Base-by-base conservation (phyloP, 2,797 vertebrate genomes). In the Centropyge bicolor region DNA sequence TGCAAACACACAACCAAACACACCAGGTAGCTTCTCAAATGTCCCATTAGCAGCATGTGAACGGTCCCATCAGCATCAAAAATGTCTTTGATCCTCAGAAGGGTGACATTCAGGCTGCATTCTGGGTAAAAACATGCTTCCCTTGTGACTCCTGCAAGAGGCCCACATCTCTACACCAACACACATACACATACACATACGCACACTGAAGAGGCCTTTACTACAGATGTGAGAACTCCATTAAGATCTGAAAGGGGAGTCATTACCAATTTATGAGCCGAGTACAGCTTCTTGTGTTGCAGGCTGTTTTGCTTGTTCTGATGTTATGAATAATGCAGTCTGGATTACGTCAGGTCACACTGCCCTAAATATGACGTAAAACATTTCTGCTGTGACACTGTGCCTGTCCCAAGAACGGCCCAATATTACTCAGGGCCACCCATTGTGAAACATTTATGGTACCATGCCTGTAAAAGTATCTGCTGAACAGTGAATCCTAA, bases 311-410 rank as follows among this genome's bases (percentile, higher is more conserved):
- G 82, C 88, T 85, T 74, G 76, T 86, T 86, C 88, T 89, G 78
- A 81, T 59, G 78, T 75, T 81, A 87, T 95, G 79, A 95, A 95
- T 95, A 94, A 95, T 96, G 87, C 86, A 95, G 41, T 4, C 43
- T 86, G 78, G 83, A 94, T 94, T 91, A 95, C 90, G 86, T 94
- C 93, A 93, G 78, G 87, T 90, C 86, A 87, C 82, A 86, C 85
- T 94, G 92, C 83, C 92, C 90, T 87, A 84, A 92, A 92, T 92
- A 90, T 89, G 88, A 92, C 24, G 56, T 70, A 7, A 76, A 80
- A 74, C 78, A 74, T 41, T 41, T 60, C 67, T 81, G 76, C 49
- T 27, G 73, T 84, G 70, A 83, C 81, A 78, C 35, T 57, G 59
- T n/a, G 36, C 63, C 71, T 70, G 60, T 75, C 76, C 76, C 67